Evolutionary conservation across 2,113 vertebrate species (phyloP).

Genomic region (Etia nguti): DNA sequence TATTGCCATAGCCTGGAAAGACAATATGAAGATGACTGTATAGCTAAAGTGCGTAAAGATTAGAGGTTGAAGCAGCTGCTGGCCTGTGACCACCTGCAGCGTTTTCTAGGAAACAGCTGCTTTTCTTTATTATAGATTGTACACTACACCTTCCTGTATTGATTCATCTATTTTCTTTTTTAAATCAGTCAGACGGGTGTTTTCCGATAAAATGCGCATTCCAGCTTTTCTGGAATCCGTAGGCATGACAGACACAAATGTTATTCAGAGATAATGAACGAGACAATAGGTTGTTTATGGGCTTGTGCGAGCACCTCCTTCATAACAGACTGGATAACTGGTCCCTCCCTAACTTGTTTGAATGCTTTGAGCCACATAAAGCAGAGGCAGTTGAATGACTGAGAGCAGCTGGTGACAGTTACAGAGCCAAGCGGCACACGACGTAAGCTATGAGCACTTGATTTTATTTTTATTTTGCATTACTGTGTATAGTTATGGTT

Average conservation of each 20-base stretch:
- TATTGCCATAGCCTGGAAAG: background rate
- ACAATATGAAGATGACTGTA: background rate
- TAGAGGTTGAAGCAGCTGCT: background rate
- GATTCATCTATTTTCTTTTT: background rate
- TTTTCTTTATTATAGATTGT: background rate
- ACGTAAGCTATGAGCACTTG: slow-evolving; percentile 4
- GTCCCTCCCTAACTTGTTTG: slow-evolving; percentile 34
- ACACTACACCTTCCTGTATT: background rate
- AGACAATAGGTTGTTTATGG: background rate
- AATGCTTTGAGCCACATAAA: slow-evolving; percentile 7
- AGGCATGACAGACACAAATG: background rate
- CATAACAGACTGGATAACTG: background rate
- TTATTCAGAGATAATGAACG: background rate
- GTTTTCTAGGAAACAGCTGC: background rate
- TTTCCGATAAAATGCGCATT: background rate
- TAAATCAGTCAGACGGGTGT: background rate
- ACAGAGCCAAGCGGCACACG: background rate
- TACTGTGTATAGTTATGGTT: background rate
- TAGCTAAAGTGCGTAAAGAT: background rate
- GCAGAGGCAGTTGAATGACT: background rate
- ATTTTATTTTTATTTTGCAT: background rate
- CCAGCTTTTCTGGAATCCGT: background rate
- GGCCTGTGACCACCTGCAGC: background rate
- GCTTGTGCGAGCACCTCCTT: slow-evolving; percentile 28
- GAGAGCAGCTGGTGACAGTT: slow-evolving; percentile 11